phyloP scores from a whole-genome alignment of 2,888 invertebrate species.

The Rapana venosa region DNA sequence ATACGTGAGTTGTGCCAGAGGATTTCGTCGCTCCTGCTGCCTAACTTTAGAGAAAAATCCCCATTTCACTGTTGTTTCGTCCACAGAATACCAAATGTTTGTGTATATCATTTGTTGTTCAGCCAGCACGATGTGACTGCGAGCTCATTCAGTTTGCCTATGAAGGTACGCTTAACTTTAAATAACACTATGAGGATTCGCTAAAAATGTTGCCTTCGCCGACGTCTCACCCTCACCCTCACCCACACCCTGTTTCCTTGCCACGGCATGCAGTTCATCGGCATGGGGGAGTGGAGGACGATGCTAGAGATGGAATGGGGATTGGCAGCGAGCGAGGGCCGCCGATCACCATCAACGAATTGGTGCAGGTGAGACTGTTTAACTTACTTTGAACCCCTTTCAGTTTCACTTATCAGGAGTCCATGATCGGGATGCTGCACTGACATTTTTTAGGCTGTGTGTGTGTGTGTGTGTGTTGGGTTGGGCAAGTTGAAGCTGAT shows the following conservation, averaged over 20 bases:
- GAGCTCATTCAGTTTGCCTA: not conserved
- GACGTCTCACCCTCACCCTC: not conserved
- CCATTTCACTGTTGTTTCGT: not conserved
- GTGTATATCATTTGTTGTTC: not conserved
- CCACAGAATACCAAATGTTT: not conserved
- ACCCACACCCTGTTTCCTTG: constrained; percentile 5
- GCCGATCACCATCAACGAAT: constrained; percentile 70
- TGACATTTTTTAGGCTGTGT: no score
- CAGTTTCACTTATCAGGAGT: no score
- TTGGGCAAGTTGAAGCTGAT: no score
- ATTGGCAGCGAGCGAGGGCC: constrained; percentile 57
- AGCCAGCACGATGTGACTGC: no score
- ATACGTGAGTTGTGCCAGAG: not conserved
- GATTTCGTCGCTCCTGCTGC: not conserved
- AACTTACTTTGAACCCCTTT: no score
- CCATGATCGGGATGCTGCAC: no score
- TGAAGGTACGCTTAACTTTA: not conserved
- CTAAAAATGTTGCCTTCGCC: constrained; percentile 28
- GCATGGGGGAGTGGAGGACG: constrained; percentile 16
- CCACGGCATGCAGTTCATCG: constrained; percentile 9
- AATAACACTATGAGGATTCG: not conserved
- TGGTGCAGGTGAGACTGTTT: constrained; percentile 69
- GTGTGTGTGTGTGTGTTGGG: no score
- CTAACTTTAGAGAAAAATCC: not conserved
- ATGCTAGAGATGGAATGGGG: constrained; percentile 10